Evolutionary conservation across 2,797 vertebrate species (phyloP).

Genomic region (Anabacerthia variegaticeps): DNA sequence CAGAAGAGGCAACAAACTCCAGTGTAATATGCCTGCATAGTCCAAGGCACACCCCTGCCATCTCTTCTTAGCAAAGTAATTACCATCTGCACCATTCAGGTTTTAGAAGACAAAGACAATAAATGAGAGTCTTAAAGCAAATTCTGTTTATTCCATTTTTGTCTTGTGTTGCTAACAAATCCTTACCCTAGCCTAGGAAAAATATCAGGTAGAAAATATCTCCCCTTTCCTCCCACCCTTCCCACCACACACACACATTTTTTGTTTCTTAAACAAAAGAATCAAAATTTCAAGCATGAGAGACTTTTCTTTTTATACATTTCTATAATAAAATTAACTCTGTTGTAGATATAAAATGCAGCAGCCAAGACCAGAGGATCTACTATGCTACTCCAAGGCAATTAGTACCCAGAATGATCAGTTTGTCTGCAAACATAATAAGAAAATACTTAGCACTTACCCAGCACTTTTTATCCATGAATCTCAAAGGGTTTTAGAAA

Average conservation of each 20-base stretch:
- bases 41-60: not conserved
- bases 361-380: slow-evolving; percentile 38
- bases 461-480: slow-evolving; percentile 34
- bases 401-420: slow-evolving; percentile 42
- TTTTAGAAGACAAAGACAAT: not conserved
- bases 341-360: slow-evolving; percentile 50
- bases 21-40: accelerated
- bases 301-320: slow-evolving; percentile 28
- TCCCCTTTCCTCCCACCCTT: not conserved
- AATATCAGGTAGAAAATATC: slow-evolving; percentile 56
- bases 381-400: slow-evolving; percentile 41
- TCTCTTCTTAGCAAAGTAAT: not conserved
- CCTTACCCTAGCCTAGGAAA: slow-evolving; percentile 24
- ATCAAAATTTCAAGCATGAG: slow-evolving; percentile 40
- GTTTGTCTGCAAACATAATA: slow-evolving; percentile 52
- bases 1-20: not conserved
- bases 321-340: slow-evolving; percentile 59
- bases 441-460: slow-evolving; percentile 61
- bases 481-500: slow-evolving; percentile 42
- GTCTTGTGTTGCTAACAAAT: slow-evolving; percentile 16
- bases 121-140: slow-evolving; percentile 36
- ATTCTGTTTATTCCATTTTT: slow-evolving; percentile 59
- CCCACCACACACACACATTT: not conserved
- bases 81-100: not conserved
- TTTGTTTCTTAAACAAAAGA: slow-evolving; percentile 37